Evolutionary conservation across 1,140 invertebrate species (phyloP).

Genomic region (Heliconius melpomene): DNA sequence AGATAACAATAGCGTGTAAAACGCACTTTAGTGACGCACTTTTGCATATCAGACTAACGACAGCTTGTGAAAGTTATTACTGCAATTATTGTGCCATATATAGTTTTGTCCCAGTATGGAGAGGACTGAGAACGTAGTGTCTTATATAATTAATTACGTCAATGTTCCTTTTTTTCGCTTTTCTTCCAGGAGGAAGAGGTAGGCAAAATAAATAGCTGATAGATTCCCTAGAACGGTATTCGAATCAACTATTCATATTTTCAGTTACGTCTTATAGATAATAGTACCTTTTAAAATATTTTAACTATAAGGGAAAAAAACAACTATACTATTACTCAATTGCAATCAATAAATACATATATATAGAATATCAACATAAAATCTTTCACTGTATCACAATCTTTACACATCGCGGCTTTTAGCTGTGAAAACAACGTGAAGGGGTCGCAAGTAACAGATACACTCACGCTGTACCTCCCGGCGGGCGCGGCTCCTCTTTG

Average conservation of each 20-base stretch:
- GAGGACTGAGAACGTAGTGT: background rate
- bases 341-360: background rate
- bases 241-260: no score
- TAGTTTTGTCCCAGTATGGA: background rate
- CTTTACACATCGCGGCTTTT: constrained; percentile 58
- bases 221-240: no score
- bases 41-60: constrained; percentile 4
- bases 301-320: no score
- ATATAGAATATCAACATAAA: background rate
- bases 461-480: constrained; percentile 35
- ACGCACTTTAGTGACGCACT: background rate
- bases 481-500: constrained; percentile 23
- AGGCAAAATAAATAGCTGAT: background rate
- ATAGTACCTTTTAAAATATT: no score
- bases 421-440: constrained; percentile 66
- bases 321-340: background rate
- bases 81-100: background rate
- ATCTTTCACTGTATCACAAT: constrained; percentile 33
- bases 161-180: background rate
- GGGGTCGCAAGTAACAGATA: constrained; percentile 55
- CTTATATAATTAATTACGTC: background rate
- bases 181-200: background rate
- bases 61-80: background rate
- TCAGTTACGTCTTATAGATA: no score
- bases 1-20: background rate